Percentiles rank a stretch among this genome's conserved stretches.
Evolutionary conservation across 2,888 invertebrate genomes (phyloP).

Genomic region (Stenotaenia linearis): DNA sequence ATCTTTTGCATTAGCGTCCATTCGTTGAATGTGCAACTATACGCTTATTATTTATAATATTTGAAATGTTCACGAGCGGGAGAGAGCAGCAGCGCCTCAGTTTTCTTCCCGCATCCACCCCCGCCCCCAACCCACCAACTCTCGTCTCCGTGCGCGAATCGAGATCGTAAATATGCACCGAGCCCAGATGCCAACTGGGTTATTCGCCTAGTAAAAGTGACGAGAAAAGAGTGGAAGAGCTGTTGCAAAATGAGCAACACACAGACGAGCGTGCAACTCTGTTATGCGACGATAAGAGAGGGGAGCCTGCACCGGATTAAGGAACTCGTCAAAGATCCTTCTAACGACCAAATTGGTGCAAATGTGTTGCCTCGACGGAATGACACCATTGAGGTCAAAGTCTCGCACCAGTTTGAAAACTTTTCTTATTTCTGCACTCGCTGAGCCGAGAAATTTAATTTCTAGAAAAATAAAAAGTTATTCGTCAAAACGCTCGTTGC

Average conservation of each 20-base stretch:
- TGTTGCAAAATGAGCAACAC: slow-evolving; percentile 24
- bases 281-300: slow-evolving; percentile 24
- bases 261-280: slow-evolving; percentile 24
- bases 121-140: neutral
- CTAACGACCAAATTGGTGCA: slow-evolving; percentile 26
- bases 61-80: slow-evolving; percentile 6
- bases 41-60: slow-evolving; percentile 19
- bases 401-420: neutral
- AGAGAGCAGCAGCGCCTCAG: neutral
- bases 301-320: slow-evolving; percentile 11
- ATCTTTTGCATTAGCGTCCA: slow-evolving; percentile 17
- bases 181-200: slow-evolving; percentile 19
- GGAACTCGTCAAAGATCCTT: slow-evolving; percentile 15
- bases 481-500: neutral
- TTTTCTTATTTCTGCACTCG: neutral
- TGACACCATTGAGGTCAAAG: neutral
- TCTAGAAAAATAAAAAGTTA: neutral
- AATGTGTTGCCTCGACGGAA: neutral
- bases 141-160: neutral
- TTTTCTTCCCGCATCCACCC: neutral
- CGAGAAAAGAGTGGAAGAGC: slow-evolving; percentile 2
- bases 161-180: neutral
- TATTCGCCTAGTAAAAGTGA: slow-evolving; percentile 21
- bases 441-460: neutral
- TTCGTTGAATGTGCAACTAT: neutral